Conservation (phyloP, 2,888 invertebrate genomes). For the Dendrolimus houi region DNA sequence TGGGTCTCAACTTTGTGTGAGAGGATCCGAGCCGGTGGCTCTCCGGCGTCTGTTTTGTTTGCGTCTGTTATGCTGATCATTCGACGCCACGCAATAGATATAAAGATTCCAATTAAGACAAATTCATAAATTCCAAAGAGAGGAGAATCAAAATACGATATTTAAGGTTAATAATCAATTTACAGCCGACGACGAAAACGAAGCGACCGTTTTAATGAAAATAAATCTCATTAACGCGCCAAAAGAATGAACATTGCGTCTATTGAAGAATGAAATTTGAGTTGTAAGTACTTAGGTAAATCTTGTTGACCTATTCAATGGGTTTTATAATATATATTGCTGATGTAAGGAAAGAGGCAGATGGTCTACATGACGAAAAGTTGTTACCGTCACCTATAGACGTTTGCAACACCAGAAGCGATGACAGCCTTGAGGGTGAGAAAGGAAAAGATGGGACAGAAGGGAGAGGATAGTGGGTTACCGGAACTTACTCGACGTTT, state of each 20-base stretch:
- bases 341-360: neutral
- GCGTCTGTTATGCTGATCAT: no score
- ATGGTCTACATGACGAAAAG: constrained; percentile 7
- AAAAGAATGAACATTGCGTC: constrained; percentile 21
- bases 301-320: no score
- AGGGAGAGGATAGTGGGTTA: no score
- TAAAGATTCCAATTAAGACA: neutral
- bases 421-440: no score
- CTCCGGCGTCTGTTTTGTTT: no score
- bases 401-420: neutral
- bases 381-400: constrained; percentile 11
- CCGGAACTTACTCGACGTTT: no score
- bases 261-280: constrained; percentile 22
- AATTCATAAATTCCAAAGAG: neutral
- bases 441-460: no score
- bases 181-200: constrained; percentile 15
- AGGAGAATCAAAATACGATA: constrained; percentile 1
- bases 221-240: constrained; percentile 27
- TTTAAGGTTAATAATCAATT: constrained; percentile 11
- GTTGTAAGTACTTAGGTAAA: no score
- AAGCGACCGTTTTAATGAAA: constrained; percentile 18
- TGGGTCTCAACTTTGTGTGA: no score
- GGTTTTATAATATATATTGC: no score
- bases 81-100: neutral
- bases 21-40: no score